A percentile compares a stretch with the other conserved stretches of the same genome.
phyloP scores from a whole-genome alignment of 2,113 vertebrate species.

The rabbit (Oryctolagus cuniculus) region mOryCun1.1 NC_091445.1:72875501-72876000 shows the following conservation, averaged over 20 bases:
- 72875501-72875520: constrained; percentile 92
- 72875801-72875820: no score
- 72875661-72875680: constrained; percentile 81
- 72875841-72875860: no score
- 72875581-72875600: constrained; percentile 83
- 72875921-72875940: no score
- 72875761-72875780: neutral
- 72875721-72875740: constrained; percentile 46
- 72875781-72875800: no score
- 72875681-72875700: constrained; percentile 70
- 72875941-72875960: no score
- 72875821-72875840: no score
- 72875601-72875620: constrained; percentile 85
- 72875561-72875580: constrained; percentile 82
- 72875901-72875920: no score
- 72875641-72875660: constrained; percentile 79
- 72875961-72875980: no score
- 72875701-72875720: constrained; percentile 41
- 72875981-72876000: no score
- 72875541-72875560: constrained; percentile 86
- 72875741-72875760: neutral
- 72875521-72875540: constrained; percentile 93
- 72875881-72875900: no score
- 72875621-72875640: constrained; percentile 78
- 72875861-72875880: no score